Base-by-base conservation (phyloP, 2,888 invertebrate species). In the Drosophila yooni region DNA sequence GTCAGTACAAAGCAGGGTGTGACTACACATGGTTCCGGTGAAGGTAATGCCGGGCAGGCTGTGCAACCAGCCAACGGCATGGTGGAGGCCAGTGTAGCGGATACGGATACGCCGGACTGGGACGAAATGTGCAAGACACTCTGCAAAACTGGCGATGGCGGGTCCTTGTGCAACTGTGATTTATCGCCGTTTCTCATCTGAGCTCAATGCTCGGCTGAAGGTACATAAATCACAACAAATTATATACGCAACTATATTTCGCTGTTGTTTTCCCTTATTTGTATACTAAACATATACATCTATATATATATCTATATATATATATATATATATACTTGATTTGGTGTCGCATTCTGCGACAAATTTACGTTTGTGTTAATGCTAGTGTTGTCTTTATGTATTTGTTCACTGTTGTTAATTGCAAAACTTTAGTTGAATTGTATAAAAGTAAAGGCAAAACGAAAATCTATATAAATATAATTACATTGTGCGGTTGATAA, bases 81-180 rank as follows among this genome's bases (percentile, higher is more conserved):
- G n/a, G 21, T 27, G 13, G 31, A 43, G 76, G 58, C 33, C 57
- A 53, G 54, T 27, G 1, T 4, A 3, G 40, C 48, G 4, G 62
- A 68, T 10, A 8, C 71, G 11, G 77, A 79, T 3, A 52, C 68
- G 36, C 93, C 93, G 59, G 94, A 95, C 62, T 96, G 96, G 96
- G 92, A 94, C 25, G 94, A 94, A 63, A 95, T 96, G 94, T 96
- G 96, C 92, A 94, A 94, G 83, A 91, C 94, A 8, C 94, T 95
- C 85, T 96, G 96, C 92, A 93, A 94, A 43, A 94, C 94, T 85
- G 96, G 96, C 2, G 95, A 96, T 79, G 96, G 96, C 65, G 96
- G 96, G n/a, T 95, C 95, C 33, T 96, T 96, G 74, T 96, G 96
- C 94, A 95, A 96, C 92, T 96, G 96, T 92, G 95, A 96, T 93